A percentile compares a stretch with the other conserved stretches of the same genome.
These are phyloP conservation scores for Druon quercuslanigerum DNA, from an alignment of 1,140 invertebrate species.

Conservation along the genomic window DNA sequence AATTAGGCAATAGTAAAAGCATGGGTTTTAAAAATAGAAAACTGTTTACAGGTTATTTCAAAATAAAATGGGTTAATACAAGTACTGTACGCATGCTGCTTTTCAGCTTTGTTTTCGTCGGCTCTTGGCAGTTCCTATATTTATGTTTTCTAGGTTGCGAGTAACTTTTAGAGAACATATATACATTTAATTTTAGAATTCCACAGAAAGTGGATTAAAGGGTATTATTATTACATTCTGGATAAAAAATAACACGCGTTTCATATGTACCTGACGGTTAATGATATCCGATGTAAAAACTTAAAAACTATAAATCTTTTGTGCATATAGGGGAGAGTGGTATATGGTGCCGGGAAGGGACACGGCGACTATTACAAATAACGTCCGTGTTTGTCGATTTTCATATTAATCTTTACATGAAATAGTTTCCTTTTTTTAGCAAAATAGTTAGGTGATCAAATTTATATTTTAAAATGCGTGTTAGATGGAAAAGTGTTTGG, in stretches of 20 bases:
- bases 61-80: neutral
- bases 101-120: neutral
- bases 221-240: neutral
- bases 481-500: too few species aligned
- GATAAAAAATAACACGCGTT: slow-evolving; percentile 16
- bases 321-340: too few species aligned
- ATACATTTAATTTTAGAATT: slow-evolving; percentile 22
- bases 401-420: too few species aligned
- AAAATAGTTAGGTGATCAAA: too few species aligned
- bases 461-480: too few species aligned
- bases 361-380: too few species aligned
- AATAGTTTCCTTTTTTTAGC: too few species aligned
- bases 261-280: neutral
- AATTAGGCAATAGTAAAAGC: too few species aligned
- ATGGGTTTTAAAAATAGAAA: neutral
- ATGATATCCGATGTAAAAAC: neutral
- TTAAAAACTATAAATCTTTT: too few species aligned
- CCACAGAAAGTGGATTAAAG: slow-evolving; percentile 13
- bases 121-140: slow-evolving; percentile 8
- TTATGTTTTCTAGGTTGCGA: neutral
- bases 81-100: neutral
- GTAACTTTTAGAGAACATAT: neutral
- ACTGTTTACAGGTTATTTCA: neutral
- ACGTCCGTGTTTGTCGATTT: too few species aligned
- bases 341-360: too few species aligned